Base-by-base conservation (phyloP, 2,888 invertebrate species). In the Flexamia atlantica region DNA sequence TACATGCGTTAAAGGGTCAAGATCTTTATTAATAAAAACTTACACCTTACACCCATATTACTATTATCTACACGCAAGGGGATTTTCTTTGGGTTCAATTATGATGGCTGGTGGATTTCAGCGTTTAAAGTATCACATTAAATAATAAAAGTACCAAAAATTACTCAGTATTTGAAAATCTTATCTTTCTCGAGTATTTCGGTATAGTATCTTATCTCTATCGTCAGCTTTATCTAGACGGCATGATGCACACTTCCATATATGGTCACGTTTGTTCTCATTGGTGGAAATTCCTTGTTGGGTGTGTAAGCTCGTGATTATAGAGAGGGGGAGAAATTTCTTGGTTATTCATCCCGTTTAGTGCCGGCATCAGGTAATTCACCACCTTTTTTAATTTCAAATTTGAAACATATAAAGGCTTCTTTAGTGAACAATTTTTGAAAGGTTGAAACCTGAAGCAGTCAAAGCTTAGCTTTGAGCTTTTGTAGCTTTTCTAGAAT, bases 301-400 rank as follows among this genome's bases (percentile, higher is more conserved):
- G 64, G 64, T 64, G 64, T 64, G 64, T 64, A 64, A 64, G 64
- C 64, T 64, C 64, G 64, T 64, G 64, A 64, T 64, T 64, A 64
- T n/a, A n/a, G n/a, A n/a, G 30, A 64, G 64, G 64, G 28, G 64
- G 64, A 64, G 64, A 64, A 64, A 28, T 64, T 64, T 64, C 64
- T 64, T 64, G 64, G 64, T 64, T 64, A 64, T 64, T 64, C 64
- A 64, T 64, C 64, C 64, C 17, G 25, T 28, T 4, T 17, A 64
- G 64, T 64, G 28, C 64, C 64, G 64, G 64, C 30, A 28, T 28
- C 64, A 64, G 64, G 64, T 64, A 64, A 64, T 25, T 64, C 5
- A 4, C 3, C 28, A 14, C 28, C 14, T 30, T 17, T 28, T 12
- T 28, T 64, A 2, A 28, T 25, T 25, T 57, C 2, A 20, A 0